Evolutionary conservation across 2,888 invertebrate species (phyloP).

Genomic region (Amphipoea oculea): DNA sequence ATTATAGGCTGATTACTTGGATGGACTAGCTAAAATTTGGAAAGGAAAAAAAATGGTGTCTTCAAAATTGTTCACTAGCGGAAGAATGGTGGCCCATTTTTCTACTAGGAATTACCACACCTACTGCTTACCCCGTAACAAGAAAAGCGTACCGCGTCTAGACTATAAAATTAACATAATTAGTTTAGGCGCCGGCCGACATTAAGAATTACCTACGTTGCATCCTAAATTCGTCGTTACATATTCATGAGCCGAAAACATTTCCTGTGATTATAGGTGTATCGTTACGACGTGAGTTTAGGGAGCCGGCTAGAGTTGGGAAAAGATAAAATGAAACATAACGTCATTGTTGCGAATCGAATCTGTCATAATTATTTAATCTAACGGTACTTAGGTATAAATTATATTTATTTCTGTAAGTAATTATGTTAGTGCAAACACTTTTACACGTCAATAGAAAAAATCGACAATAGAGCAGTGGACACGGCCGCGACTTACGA

Average conservation of each 20-base stretch:
- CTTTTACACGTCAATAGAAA: no score
- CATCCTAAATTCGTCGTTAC: conserved; percentile 53
- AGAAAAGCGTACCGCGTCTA: conserved; percentile 47
- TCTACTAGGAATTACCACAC: neutral
- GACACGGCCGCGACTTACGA: no score
- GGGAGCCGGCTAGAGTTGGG: conserved; percentile 6
- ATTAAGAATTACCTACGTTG: conserved; percentile 35
- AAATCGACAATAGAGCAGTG: no score
- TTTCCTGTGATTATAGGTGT: conserved; percentile 65
- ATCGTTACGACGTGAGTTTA: conserved; percentile 16
- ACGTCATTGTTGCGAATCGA: neutral
- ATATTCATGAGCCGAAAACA: conserved; percentile 67
- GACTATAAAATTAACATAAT: conserved; percentile 66
- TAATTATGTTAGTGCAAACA: no score
- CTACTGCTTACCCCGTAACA: conserved; percentile 18
- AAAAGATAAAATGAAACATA: neutral
- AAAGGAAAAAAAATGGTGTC: neutral
- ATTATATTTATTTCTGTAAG: no score
- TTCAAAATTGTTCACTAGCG: neutral
- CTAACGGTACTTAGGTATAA: neutral
- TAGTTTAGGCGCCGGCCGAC: conserved; percentile 61
- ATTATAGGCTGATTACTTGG: no score
- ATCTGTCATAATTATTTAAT: no score
- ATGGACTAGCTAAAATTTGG: no score
- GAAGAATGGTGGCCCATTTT: neutral